Base-by-base conservation (phyloP, 1,140 invertebrate species). In the Dreissena polymorpha region DNA sequence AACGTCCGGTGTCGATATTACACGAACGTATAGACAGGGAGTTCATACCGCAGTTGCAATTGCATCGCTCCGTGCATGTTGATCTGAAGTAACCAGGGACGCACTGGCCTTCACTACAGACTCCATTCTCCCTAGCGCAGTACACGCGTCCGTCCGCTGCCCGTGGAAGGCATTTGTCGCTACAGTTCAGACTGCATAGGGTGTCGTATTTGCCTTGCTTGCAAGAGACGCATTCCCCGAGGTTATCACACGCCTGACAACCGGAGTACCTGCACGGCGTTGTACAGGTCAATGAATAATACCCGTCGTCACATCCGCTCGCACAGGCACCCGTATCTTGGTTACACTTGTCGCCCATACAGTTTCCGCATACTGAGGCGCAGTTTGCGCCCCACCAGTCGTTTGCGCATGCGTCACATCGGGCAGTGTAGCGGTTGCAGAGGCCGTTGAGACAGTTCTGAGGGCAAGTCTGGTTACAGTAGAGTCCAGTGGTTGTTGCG, bases 251-350 rank as follows among this genome's bases (percentile, higher is more conserved):
- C n/a, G n/a, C n/a, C n/a, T n/a, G n/a, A n/a, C n/a, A n/a, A n/a
- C n/a, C n/a, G n/a, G n/a, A n/a, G n/a, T n/a, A n/a, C n/a, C n/a
- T n/a, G n/a, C n/a, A n/a, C n/a, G n/a, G n/a, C n/a, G n/a, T n/a
- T n/a, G n/a, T n/a, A n/a, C n/a, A n/a, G n/a, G n/a, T n/a, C n/a
- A n/a, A n/a, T n/a, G n/a, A n/a, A n/a, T n/a, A n/a, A n/a, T n/a
- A n/a, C n/a, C n/a, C n/a, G n/a, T n/a, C n/a, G n/a, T n/a, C n/a
- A n/a, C n/a, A n/a, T n/a, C n/a, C n/a, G n/a, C n/a, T n/a, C n/a
- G 49, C 0, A 51, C 79, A 81, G 7, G 60, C 53, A 6, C 79
- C 70, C 18, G 63, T 27, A 8, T 67, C 21, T 70, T 81, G 79
- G 3, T n/a, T 3, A 73, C 79, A 81, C 13, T 13, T 18, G 18